Evolutionary conservation across 2,888 invertebrate species (phyloP), one percentile per base, ranked within the genome.

Genomic region (Panopea generosa): DNA sequence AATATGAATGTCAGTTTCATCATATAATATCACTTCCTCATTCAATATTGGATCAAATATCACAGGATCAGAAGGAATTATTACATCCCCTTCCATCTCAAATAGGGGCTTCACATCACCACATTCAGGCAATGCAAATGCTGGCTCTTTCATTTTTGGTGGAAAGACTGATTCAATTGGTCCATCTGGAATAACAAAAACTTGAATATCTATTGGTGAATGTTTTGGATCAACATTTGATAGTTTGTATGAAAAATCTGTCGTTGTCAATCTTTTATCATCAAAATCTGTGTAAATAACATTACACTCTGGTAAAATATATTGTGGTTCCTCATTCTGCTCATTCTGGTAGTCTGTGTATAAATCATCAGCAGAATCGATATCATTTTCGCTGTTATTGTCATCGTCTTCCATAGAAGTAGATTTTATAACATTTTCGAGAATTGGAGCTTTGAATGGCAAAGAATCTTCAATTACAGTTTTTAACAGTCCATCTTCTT

Each of bases 361-460:
- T 6, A 77, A 52, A 38, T 77, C 77, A 61, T 72, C 68, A 16
- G 52, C 56, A 43, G 16, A 18, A 26, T 50, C 18, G 14, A n/a
- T 27, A 18, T 45, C 59, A 45, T 16, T 14, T 14, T 50, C 38
- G 2, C 6, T 22, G 7, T 20, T 24, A 16, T 38, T n/a, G 38
- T 38, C 49, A 20, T 40, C 26, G 6, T 57, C 57, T 9, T 73
- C 62, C 11, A 61, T 16, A 24, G 73, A 73, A 7, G 53, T 33
- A 16, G 68, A 40, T n/a, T 59, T 68, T 29, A 80, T 73, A 22
- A 71, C 59, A 24, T 61, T 45, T 68, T 80, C 80, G 6, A 80
- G 70, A 40, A 80, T 47, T 22, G 80, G 80, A 16, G 76, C 80
- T 63, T 62, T 80, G 20, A 80, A 80, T 47, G 80, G 73, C 47